Base-by-base conservation (phyloP, 2,797 vertebrate species). In the Poecilia wingei region DNA sequence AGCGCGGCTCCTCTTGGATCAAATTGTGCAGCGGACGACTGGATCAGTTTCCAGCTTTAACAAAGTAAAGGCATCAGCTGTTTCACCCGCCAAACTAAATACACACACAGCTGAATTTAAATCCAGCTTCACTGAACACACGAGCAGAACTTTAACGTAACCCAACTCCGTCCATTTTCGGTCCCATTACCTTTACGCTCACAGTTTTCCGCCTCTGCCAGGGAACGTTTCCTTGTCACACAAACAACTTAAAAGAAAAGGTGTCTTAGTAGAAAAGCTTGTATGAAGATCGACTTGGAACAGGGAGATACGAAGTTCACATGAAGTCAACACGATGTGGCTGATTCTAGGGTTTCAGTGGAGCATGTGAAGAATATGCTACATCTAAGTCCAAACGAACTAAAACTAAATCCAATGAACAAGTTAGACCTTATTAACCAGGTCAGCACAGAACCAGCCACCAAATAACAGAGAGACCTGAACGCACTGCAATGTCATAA, bases 1-100 rank as follows among this genome's bases (percentile, higher is more conserved):
- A 68, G 3, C 8, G 31, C 64, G 0, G 8, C 18, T 74, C 75
- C 33, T 76, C 76, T 31, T 31, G 75, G 92, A 94, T 96, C 94
- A 95, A 93, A 96, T 95, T 95, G 89, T 95, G 93, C 95, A 90
- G 85, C 86, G 87, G 79, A 84, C 87, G 81, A 91, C 90, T 82
- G 85, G 87, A 93, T 95, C 81, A 74, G 70, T 82, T 94, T 93
- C 87, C 91, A 92, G 78, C 80, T 86, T 86, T 86, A 66, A 86
- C 89, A 90, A 91, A 89, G 78, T 51, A 80, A 89, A 89, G 81
- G 83, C 87, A 87, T 93, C 92, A 92, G 93, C 90, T 91, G 71
- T 91, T 89, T 88, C 12, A 25, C 71, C 82, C 69, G 3, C 36
- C 28, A 36, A 79, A 18, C 28, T 8, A 61, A 64, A 46, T 43